Evolutionary conservation across 2,888 invertebrate species (phyloP).

Genomic region (Atethmia centrago): DNA sequence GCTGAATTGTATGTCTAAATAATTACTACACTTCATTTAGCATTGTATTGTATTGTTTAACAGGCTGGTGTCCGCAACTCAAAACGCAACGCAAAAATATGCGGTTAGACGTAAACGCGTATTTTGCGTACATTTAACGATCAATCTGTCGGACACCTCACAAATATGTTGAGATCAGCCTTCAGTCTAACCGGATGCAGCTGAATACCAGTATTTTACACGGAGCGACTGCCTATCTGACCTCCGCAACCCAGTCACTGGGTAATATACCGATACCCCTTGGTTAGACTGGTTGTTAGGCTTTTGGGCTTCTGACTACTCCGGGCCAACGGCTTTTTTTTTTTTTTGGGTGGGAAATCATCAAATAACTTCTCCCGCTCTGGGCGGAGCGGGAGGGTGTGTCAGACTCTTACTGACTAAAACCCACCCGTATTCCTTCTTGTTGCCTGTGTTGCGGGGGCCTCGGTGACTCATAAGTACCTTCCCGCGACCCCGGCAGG

Average conservation of each 20-base stretch:
- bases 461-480: too few relatives aligned
- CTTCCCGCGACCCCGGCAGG: too few relatives aligned
- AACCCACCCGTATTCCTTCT: too few relatives aligned
- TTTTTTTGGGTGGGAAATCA: too few relatives aligned
- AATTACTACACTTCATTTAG: too few relatives aligned
- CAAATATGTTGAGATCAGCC: not conserved
- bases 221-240: not conserved
- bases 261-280: not conserved
- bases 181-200: not conserved
- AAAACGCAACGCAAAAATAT: not conserved
- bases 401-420: too few relatives aligned
- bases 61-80: too few relatives aligned
- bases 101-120: not conserved
- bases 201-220: too few relatives aligned
- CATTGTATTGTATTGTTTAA: accelerated
- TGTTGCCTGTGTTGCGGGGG: too few relatives aligned
- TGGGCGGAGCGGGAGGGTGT: too few relatives aligned
- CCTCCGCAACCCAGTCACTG: not conserved
- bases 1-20: too few relatives aligned
- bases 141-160: not conserved
- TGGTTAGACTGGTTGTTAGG: not conserved
- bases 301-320: not conserved
- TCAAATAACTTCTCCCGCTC: too few relatives aligned
- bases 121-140: not conserved
- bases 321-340: not conserved